A percentile compares a stretch with the other conserved stretches of the same genome.
phyloP scores from a whole-genome alignment of 2,113 vertebrate species.

The Corydoras maculifer region DNA sequence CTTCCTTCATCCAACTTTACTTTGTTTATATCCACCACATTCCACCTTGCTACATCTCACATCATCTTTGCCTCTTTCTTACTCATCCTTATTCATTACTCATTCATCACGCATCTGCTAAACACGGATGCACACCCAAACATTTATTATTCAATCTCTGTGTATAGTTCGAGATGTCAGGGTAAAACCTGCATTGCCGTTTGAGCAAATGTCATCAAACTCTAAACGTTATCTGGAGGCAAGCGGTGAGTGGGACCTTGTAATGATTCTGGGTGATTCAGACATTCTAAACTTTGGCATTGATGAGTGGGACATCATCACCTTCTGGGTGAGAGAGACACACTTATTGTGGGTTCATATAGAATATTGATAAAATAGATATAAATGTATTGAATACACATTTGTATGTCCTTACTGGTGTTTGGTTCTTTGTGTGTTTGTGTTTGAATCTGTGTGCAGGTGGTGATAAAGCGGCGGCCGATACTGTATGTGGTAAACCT shows the following conservation, averaged over 20 bases:
- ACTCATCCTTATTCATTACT: too few species aligned
- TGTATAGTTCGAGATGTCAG: constrained; percentile 63
- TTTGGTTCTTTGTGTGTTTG: not conserved
- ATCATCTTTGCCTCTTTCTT: not conserved
- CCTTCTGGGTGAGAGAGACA: constrained; percentile 62
- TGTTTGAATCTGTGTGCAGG: constrained; percentile 44
- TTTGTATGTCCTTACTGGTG: too few species aligned
- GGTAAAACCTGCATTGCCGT: constrained; percentile 63
- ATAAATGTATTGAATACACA: too few species aligned
- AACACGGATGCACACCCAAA: too few species aligned
- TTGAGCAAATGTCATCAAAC: constrained; percentile 67
- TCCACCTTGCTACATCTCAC: not conserved
- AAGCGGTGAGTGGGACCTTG: constrained; percentile 71
- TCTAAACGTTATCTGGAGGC: constrained; percentile 70
- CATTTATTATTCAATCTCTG: not conserved
- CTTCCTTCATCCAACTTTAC: not conserved
- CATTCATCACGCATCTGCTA: too few species aligned
- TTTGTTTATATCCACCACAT: not conserved
- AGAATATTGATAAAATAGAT: not conserved
- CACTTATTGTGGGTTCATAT: not conserved
- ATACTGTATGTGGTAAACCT: constrained; percentile 72
- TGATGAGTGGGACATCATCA: constrained; percentile 76
- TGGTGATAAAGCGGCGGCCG: constrained; percentile 67
- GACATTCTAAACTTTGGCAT: constrained; percentile 66
- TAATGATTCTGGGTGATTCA: constrained; percentile 58